Base-by-base conservation (phyloP, 2,113 vertebrate species). In the Eublepharis macularius region DNA sequence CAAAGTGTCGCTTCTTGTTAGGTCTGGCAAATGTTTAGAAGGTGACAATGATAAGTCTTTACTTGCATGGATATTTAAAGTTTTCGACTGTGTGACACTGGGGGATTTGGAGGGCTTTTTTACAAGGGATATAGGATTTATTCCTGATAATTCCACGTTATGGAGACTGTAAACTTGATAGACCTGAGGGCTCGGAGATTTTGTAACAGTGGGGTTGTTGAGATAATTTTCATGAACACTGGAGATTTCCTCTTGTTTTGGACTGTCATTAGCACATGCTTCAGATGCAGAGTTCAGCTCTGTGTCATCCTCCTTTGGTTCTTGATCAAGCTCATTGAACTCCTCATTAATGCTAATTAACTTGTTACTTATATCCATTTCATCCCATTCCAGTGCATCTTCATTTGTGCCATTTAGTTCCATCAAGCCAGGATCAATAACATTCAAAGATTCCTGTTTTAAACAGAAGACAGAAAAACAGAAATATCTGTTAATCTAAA, bases 311-410 rank as follows among this genome's bases (percentile, higher is more conserved):
- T 94, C 91, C 81, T 92, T 94, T 24, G 91, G 88, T 29, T 94
- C 96, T 32, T 96, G 94, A 88, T 97, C 96, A 60, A 93, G 95
- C 68, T 97, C 96, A 89, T 76, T 95, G 49, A 93, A 88, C 34
- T 98, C 97, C 85, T 96, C 90, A 47, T 97, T 95, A 66, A 97
- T 92, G 94, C 98, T 97, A 85, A 98, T 97, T 93, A 97, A 84
- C 60, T 97, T 97, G 87, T 97, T 96, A 92, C 95, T 96, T 94
- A 99, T 98, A 81, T 99, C 99, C 2, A 96, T 99, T 91, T 99
- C 99, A 88, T 99, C 99, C 99, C 99, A 99, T 92, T 99, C 99
- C 91, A 98, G 96, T 51, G 97, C 98, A 92, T 99, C 99, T 78
- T 98, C 98, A 36, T 77, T 94, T 34, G 95, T 88, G 76, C 95